These are phyloP conservation scores for Caenorhabditis inopinata DNA, from an alignment of 1,140 invertebrate species.

Conservation along the genomic window DNA sequence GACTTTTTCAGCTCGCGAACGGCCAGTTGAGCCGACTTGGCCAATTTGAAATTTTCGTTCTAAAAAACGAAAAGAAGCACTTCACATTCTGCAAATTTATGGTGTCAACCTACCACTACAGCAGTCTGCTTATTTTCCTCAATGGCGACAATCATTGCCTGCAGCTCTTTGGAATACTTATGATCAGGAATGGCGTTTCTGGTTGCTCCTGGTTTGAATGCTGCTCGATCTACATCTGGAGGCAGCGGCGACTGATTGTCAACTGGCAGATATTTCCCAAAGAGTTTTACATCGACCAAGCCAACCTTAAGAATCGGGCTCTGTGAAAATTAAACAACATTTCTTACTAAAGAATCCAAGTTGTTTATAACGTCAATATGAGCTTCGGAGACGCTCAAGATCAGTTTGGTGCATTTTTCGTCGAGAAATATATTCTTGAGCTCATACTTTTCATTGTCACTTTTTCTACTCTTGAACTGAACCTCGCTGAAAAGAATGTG, in stretches of 20 bases:
- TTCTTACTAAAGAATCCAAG: slow-evolving; percentile 29
- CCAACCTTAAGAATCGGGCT: slow-evolving; percentile 23
- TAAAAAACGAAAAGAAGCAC: not conserved
- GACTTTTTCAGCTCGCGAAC: slow-evolving; percentile 31
- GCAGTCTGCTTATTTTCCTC: slow-evolving; percentile 44
- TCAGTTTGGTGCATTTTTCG: slow-evolving; percentile 12
- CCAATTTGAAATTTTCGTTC: slow-evolving; percentile 45
- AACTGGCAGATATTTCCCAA: slow-evolving; percentile 27
- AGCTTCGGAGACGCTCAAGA: slow-evolving; percentile 8
- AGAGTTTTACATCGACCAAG: slow-evolving; percentile 38
- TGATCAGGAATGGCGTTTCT: slow-evolving; percentile 25
- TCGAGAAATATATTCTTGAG: slow-evolving; percentile 46
- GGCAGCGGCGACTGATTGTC: not conserved
- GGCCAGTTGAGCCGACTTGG: slow-evolving; percentile 44
- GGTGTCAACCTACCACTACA: slow-evolving; percentile 31
- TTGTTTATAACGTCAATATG: slow-evolving; percentile 34
- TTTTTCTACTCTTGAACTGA: slow-evolving; percentile 32
- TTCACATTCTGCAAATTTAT: not conserved
- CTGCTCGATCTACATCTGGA: not conserved
- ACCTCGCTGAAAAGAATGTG: slow-evolving; percentile 41
- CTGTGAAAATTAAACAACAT: not conserved
- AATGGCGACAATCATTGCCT: slow-evolving; percentile 37
- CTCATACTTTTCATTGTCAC: slow-evolving; percentile 37
- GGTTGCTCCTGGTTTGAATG: not conserved
- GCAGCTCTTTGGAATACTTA: slow-evolving; percentile 41